Base-by-base conservation (phyloP, 2,888 invertebrate species). In the Drosophila neotestacea region DNA sequence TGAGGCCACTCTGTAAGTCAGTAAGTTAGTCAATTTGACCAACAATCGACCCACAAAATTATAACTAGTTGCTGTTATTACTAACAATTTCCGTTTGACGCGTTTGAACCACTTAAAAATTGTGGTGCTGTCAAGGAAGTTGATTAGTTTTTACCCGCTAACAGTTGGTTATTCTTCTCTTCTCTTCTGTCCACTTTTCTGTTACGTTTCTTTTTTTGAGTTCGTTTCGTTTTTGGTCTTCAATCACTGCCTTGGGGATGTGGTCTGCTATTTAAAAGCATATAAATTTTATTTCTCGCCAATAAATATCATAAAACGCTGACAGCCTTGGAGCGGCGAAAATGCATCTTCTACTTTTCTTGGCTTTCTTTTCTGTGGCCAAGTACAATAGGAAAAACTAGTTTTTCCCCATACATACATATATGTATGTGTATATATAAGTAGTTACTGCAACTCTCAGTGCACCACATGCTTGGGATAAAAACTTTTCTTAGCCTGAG, bases 261-360 rank as follows among this genome's bases (percentile, higher is more conserved):
- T 44, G 76, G 70, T 52, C 46, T 47, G 69, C 47, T 41, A 44
- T 59, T 73, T 66, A 74, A 58, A 67, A 64, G 75, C 73, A 64
- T 67, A 70, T 62, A 76, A 54, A 76, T 75, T 85, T 72, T 74
- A 80, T 77, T 66, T 71, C 67, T 62, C 65, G 56, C 74, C 80
- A 80, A 76, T 79, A 76, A 64, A 83, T 61, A 70, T 72, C 58
- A 62, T 72, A 70, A 70, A 75, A 77, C 52, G 66, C 51, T 77
- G 65, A 76, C 63, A 78, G 70, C 60, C 41, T 63, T 68, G 42
- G 38, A 64, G 65, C 47, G 47, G 47, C 39, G 39, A 65, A 77
- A 73, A 77, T 62, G 16, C 38, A 27, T 38, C 47, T 62, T 27
- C 41, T 46, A 13, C 16, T 22, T 50, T 59, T 30, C 48, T 41